Evolutionary conservation across 2,797 vertebrate species (phyloP), one percentile per base, ranked within the genome.

Genomic region (Neoniphon sammara): DNA sequence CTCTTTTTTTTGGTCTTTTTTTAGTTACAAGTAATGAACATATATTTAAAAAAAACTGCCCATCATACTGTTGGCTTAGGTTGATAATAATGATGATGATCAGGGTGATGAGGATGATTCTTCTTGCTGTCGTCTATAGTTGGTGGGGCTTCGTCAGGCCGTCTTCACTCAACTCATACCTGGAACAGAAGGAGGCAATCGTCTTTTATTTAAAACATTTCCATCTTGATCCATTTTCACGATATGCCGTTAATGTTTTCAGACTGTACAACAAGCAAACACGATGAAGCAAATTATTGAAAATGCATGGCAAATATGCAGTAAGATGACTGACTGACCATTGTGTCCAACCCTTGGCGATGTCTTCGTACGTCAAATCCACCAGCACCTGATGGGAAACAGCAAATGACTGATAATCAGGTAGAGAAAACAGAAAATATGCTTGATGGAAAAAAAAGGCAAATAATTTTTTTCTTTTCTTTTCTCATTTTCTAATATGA

Each of bases 81-180:
- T 52, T 21, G 53, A 44, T 23, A 27, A 21, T 21, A 8, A 39
- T 20, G 44, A 7, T 6, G 39, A 52, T 62, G 58, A 52, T 14
- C 44, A 21, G 20, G 30, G 47, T 0, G 44, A 67, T 21, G 80
- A 79, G 84, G 31, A 21, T 56, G 34, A 2, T 1, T 49, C 10
- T 7, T 71, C 17, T 54, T 75, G 62, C 39, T 1, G 1, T 5
- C 18, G 59, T 81, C 91, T 95, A 97, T 9, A 91, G 89, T 55
- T 92, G 88, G 66, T 87, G 82, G 0, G 91, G 82, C 36, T 93
- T 94, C 39, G 70, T 89, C 56, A 65, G 68, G 56, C 97, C 97
- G 15, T 98, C 96, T 75, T 96, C 96, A 11, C 94, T 98, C 89
- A 99, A 93, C 87, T 98, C 97, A 88, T 94, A 96, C 98, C 97